These are phyloP conservation scores for Passer domesticus DNA, from an alignment of 2,113 vertebrate genomes.

Conservation along the genomic window DNA sequence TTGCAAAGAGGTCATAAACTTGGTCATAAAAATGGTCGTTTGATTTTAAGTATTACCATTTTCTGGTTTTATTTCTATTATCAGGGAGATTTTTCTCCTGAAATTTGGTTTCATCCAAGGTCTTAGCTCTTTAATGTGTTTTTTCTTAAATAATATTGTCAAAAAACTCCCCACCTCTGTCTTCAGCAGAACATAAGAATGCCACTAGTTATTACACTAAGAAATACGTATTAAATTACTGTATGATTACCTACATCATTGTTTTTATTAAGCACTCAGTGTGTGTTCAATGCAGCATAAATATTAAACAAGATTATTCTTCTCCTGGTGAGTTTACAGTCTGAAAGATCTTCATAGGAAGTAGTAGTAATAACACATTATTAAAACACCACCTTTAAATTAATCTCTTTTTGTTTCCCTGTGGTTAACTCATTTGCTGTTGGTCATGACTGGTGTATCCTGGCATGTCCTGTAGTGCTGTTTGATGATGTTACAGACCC, in stretches of 20 bases:
- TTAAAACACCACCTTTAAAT: constrained; percentile 10
- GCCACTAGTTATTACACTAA: neutral
- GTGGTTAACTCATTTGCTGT: neutral
- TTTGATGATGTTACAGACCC: neutral
- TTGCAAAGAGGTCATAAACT: neutral
- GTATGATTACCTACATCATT: neutral
- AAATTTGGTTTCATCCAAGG: neutral
- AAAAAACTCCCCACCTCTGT: neutral
- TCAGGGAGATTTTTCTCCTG: neutral
- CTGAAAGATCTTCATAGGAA: neutral
- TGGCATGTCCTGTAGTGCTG: neutral
- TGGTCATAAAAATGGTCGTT: neutral
- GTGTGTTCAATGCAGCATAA: neutral
- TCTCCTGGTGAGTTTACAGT: neutral
- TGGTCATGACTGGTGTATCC: neutral
- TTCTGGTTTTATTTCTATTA: neutral
- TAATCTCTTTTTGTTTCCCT: constrained; percentile 14
- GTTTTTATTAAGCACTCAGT: constrained; percentile 27
- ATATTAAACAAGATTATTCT: constrained; percentile 24
- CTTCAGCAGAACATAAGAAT: neutral
- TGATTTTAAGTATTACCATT: neutral
- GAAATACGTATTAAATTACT: neutral
- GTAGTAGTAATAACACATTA: neutral
- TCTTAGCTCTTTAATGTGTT: neutral
- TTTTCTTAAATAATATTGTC: neutral